phyloP scores from a whole-genome alignment of 2,888 invertebrate species.

The Caenorhabditis sinica region DNA sequence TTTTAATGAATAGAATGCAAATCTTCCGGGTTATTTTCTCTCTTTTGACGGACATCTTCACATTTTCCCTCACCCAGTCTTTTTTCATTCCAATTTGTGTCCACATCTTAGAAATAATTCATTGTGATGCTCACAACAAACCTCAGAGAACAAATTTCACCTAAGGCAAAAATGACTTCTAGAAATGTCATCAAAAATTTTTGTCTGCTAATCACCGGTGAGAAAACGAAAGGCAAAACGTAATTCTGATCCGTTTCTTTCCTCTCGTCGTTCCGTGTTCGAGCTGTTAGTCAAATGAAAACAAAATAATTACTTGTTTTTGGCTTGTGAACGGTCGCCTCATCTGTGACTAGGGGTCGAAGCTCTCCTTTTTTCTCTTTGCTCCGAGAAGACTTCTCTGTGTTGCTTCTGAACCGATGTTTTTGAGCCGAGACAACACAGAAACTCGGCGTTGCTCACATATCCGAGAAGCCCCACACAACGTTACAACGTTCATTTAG shows the following conservation, averaged over 20 bases:
- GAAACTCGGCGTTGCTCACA: conserved; percentile 32
- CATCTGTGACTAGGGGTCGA: conserved; percentile 32
- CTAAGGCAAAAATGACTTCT: conserved; percentile 9
- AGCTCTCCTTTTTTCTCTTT: conserved; percentile 10
- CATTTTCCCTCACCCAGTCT: neutral
- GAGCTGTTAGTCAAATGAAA: conserved; percentile 50
- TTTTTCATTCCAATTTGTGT: neutral
- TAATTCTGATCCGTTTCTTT: conserved; percentile 22
- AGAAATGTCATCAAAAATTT: neutral
- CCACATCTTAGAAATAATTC: conserved; percentile 22
- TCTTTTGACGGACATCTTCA: neutral
- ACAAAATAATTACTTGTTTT: conserved; percentile 60
- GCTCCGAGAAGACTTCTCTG: neutral
- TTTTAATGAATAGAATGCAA: conserved; percentile 33
- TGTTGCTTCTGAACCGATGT: conserved; percentile 25
- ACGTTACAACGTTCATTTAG: conserved; percentile 45
- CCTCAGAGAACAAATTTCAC: conserved; percentile 23
- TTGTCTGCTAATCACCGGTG: conserved; percentile 16
- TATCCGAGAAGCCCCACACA: conserved; percentile 4
- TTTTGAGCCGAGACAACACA: conserved; percentile 21
- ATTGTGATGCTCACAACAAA: neutral
- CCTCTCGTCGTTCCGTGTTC: neutral
- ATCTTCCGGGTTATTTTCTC: conserved; percentile 36
- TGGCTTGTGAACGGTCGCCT: conserved; percentile 34
- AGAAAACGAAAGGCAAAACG: neutral